Conservation (phyloP, 2,797 vertebrate genomes). For the Distichodus sexfasciatus region DNA sequence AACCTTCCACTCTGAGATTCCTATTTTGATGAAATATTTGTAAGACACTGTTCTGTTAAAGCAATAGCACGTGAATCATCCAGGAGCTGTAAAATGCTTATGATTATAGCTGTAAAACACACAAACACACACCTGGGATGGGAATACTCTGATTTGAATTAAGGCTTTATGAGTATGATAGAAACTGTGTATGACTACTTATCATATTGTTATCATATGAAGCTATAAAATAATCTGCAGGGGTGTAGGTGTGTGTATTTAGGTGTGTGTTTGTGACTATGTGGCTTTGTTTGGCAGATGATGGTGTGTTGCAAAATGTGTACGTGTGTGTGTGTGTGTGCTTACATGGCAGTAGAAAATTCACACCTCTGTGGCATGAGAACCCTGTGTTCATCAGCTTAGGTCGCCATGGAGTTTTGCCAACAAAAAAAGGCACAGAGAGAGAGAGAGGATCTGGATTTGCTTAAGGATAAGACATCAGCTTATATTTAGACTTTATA, state of each 20-base stretch:
- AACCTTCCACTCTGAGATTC: neutral
- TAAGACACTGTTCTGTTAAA: conserved; percentile 6
- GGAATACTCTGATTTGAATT: too few relatives aligned
- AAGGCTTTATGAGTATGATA: too few relatives aligned
- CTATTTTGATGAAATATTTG: neutral
- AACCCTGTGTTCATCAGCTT: conserved; percentile 37
- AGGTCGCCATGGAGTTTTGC: conserved; percentile 19
- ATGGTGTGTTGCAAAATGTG: conserved; percentile 5
- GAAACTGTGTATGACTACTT: too few relatives aligned
- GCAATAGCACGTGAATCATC: too few relatives aligned
- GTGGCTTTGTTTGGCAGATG: too few relatives aligned
- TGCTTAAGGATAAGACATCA: neutral
- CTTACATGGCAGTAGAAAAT: conserved; percentile 16
- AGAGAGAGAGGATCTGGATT: neutral
- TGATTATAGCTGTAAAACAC: too few relatives aligned
- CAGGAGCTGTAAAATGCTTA: too few relatives aligned
- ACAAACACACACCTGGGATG: too few relatives aligned
- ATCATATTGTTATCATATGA: too few relatives aligned
- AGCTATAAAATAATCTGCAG: too few relatives aligned
- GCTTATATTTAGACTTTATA: neutral
- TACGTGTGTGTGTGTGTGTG: neutral
- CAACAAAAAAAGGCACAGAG: neutral
- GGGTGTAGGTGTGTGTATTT: too few relatives aligned
- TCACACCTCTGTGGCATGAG: conserved; percentile 31
- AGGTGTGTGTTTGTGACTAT: too few relatives aligned